phyloP scores from a whole-genome alignment of 2,888 invertebrate genomes.

The Dynastes tityus region DNA sequence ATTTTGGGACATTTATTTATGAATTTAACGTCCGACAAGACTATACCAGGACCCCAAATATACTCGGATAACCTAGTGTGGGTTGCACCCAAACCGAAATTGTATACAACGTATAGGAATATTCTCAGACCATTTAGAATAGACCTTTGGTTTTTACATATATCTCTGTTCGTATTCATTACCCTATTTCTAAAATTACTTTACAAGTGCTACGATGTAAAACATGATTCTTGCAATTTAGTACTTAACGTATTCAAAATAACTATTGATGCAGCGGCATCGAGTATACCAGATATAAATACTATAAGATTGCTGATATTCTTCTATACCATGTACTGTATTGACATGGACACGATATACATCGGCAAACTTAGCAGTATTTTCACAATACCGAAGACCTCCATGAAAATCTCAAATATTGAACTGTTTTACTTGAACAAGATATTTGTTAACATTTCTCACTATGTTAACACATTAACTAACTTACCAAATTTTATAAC shows the following conservation, averaged over 20 bases:
- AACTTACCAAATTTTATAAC: constrained; percentile 33
- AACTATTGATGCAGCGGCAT: constrained; percentile 46
- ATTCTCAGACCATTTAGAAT: constrained; percentile 52
- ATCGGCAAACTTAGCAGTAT: constrained; percentile 58
- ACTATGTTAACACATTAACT: constrained; percentile 44
- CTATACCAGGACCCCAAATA: constrained; percentile 56
- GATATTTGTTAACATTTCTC: constrained; percentile 44
- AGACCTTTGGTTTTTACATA: constrained; percentile 51
- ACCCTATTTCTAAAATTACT: constrained; percentile 34
- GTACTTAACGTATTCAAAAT: constrained; percentile 51
- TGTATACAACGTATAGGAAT: constrained; percentile 52
- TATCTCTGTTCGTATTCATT: constrained; percentile 11
- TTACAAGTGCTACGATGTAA: constrained; percentile 14
- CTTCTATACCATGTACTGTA: constrained; percentile 53
- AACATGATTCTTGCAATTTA: constrained; percentile 30
- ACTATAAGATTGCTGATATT: constrained; percentile 52
- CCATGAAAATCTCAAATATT: constrained; percentile 39
- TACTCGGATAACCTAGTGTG: constrained; percentile 53
- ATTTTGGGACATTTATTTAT: constrained; percentile 58
- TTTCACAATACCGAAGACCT: constrained; percentile 51
- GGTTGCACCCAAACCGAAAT: constrained; percentile 51
- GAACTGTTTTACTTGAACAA: constrained; percentile 47
- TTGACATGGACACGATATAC: constrained; percentile 56
- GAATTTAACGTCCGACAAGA: constrained; percentile 54
- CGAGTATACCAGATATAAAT: constrained; percentile 25